Conservation (phyloP, 2,888 invertebrate species). For the Acanthoscelides obtectus region DNA sequence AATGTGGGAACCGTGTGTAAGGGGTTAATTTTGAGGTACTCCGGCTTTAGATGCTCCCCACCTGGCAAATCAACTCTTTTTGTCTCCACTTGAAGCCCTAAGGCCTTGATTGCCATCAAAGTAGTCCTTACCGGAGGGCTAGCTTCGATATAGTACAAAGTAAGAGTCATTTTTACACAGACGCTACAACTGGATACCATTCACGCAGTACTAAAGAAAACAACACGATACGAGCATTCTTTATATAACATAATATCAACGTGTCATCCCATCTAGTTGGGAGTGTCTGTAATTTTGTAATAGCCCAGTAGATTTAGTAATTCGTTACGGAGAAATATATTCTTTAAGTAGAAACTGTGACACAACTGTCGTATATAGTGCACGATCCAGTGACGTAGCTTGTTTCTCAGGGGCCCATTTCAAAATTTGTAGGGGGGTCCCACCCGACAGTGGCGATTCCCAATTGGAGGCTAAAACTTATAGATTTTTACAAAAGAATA, state of each 20-base stretch:
- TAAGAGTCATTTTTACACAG: constrained; percentile 19
- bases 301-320: not conserved
- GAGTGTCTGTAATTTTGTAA: not conserved
- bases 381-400: too few species aligned
- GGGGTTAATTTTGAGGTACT: constrained; percentile 48
- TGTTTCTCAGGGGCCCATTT: too few species aligned
- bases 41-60: constrained; percentile 42
- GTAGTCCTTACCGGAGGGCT: constrained; percentile 49
- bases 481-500: too few species aligned
- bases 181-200: not conserved
- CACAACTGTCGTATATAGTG: too few species aligned
- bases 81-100: constrained; percentile 46
- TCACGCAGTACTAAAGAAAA: not conserved
- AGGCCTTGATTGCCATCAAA: constrained; percentile 44
- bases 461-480: too few species aligned
- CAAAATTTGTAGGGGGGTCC: too few species aligned
- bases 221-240: not conserved
- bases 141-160: constrained; percentile 20
- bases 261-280: too few species aligned
- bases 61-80: constrained; percentile 45
- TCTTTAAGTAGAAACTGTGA: too few species aligned
- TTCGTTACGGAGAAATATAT: too few species aligned
- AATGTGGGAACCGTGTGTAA: constrained; percentile 54
- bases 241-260: not conserved
- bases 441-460: too few species aligned